Evolutionary conservation across 1,140 invertebrate genomes (phyloP), one percentile per base, ranked within the genome.

Genomic region (Lanistes nyassanus): DNA sequence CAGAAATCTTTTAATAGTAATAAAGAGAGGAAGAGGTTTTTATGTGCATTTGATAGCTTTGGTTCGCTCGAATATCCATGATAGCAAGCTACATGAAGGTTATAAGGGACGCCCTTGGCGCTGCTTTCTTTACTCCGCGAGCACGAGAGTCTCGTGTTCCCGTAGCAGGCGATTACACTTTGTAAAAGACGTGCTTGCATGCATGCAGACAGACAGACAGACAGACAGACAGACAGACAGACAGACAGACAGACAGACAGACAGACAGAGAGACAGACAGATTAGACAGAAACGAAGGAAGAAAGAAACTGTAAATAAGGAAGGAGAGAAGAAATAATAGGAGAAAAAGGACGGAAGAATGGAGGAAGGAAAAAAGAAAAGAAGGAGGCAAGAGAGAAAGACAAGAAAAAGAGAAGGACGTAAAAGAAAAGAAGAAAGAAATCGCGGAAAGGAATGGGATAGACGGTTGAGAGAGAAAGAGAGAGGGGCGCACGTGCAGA

Each of bases 381-480:
- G 13, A 66, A 31, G 9, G 39, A 31, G 5, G n/a, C 11, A 39
- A 66, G 13, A 19, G 39, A 31, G 29, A 66, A 31, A 19, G n/a
- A 31, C 23, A 39, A 21, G 5, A 66, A 31, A 39, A 66, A 31
- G 13, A 66, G 13, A 39, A 39, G 39, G 36, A 23, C 21, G 36
- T 21, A 23, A 13, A 64, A 66, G 42, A 47, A 47, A 47, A 66
- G 34, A 37, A 34, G 64, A 31, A 55, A 72, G 70, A 58, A 36
- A 60, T 26, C 58, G 55, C 4, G 53, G 19, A 21, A 60, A 55
- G 23, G 55, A 26, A 55, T 23, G 55, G 56, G 31, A 60, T 34
- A 60, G 36, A 39, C n/a, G 26, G 13, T 23, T 2, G 47, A 9
- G 47, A 56, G 47, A 56, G 13, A 29, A 37, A 53, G 69, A 55